Evolutionary conservation across 1,140 invertebrate species (phyloP).

Genomic region (Trypoxylus dichotomus): DNA sequence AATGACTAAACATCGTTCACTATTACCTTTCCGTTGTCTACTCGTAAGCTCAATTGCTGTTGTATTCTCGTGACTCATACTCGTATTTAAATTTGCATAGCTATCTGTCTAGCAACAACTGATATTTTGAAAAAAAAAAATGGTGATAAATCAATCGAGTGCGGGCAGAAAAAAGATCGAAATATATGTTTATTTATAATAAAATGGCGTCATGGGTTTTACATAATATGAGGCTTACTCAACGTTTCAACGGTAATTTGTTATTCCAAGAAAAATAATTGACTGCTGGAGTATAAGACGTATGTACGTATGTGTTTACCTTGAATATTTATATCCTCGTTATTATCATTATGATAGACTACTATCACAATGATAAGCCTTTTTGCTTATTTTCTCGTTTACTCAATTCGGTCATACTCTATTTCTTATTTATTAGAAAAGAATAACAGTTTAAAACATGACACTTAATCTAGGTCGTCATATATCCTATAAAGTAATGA

Average conservation of each 20-base stretch:
- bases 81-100: neutral
- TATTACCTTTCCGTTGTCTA: neutral
- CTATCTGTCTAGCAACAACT: neutral
- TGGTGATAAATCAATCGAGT: neutral
- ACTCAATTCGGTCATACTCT: too few relatives aligned
- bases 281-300: neutral
- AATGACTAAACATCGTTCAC: neutral
- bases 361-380: too few relatives aligned
- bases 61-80: neutral
- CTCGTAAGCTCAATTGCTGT: neutral
- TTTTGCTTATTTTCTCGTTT: too few relatives aligned
- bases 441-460: neutral
- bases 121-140: neutral
- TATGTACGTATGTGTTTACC: neutral
- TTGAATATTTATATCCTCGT: neutral
- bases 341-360: too few relatives aligned
- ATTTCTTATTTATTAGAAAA: too few relatives aligned
- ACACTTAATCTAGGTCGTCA: neutral
- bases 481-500: neutral
- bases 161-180: neutral
- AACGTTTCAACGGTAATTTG: neutral
- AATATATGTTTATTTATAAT: neutral
- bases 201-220: neutral
- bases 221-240: neutral
- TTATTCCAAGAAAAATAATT: neutral